Evolutionary conservation across 2,888 invertebrate genomes (phyloP).

Genomic region (Pristionchus fissidentatus): DNA sequence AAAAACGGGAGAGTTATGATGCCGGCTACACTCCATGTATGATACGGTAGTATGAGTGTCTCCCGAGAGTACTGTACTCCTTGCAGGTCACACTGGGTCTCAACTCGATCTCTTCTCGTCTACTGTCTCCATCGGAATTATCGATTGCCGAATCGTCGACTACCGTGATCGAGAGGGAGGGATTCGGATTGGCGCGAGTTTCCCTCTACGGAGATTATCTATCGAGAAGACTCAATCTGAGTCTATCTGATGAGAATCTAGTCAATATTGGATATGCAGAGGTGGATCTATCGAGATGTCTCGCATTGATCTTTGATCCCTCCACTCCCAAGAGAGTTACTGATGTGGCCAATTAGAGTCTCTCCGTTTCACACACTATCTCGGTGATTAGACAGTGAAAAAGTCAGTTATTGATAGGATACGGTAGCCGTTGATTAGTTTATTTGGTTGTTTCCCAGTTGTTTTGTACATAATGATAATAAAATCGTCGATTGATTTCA

Average conservation of each 20-base stretch:
- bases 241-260: neutral
- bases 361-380: no score
- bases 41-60: neutral
- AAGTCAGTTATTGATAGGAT: no score
- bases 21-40: neutral
- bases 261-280: slow-evolving; percentile 30
- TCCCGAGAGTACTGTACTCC: neutral
- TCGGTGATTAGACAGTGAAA: no score
- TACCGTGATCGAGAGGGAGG: neutral
- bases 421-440: no score
- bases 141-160: neutral
- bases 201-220: slow-evolving; percentile 16
- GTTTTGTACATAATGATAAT: no score
- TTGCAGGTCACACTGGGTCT: neutral
- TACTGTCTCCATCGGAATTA: slow-evolving; percentile 5
- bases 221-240: slow-evolving; percentile 26
- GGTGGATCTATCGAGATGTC: neutral
- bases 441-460: no score
- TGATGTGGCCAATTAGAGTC: neutral
- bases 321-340: slow-evolving; percentile 33
- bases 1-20: no score
- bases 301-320: slow-evolving; percentile 18
- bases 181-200: neutral
- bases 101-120: slow-evolving; percentile 27
- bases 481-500: no score